Base-by-base conservation (phyloP, 2,888 invertebrate genomes). In the Autographa pulchrina region DNA sequence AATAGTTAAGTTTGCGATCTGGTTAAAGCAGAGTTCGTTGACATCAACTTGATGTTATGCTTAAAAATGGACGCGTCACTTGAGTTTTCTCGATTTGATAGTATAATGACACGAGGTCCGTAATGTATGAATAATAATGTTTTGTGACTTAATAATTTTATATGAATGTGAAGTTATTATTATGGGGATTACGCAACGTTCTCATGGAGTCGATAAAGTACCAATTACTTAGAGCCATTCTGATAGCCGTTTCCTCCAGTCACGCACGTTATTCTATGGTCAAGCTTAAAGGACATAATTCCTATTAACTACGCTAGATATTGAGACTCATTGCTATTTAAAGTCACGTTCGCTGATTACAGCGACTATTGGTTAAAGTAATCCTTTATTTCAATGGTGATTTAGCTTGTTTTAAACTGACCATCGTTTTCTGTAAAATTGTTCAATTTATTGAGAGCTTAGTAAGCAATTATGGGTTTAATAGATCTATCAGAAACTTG, bases 61-160 rank as follows among this genome's bases (percentile, higher is more conserved):
- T 63, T 78, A 79, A 83, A 84, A 84, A 85, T 83, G 72, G 78
- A 68, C 77, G 80, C 88, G 86, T 88, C 89, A 88, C 78, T 72
- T 80, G 83, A 79, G 78, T 88, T 89, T 86, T 87, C 85, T 83
- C 81, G 75, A 89, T 91, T 91, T 91, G 87, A 87, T 85, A 89
- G 87, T 90, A 87, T 89, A 90, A 91, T 90, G 73, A 74, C 75
- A 65, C 70, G 76, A 71, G 81, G 72, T 75, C 69, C 74, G 73
- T 75, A 74, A 58, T 38, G 13, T 66, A 65, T 67, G 20, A 62
- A 72, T 68, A 65, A 68, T 67, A 75, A 65, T 60, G 13, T 65
- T 20, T 70, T 52, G 56, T 72, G 54, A 41, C 60, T 60, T 72
- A 73, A 81, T 75, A 70, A 43, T 75, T 77, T 72, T 67, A 38